Percentiles rank a stretch among this genome's conserved stretches.
phyloP scores from a whole-genome alignment of 2,888 invertebrate species.

The Meteorus colon region DNA sequence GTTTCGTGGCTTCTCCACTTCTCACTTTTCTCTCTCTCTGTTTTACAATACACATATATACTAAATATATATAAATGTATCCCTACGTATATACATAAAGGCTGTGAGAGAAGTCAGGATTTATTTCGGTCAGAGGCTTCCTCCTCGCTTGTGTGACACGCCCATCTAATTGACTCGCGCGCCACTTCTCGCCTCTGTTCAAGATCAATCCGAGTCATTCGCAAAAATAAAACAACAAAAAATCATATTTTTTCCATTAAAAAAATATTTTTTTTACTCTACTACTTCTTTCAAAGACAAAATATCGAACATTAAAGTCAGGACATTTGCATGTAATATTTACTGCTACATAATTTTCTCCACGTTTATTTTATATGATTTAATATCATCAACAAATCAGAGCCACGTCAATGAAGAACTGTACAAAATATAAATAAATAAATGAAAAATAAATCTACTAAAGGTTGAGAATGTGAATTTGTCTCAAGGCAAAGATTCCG shows the following conservation, averaged over 20 bases:
- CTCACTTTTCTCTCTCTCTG: slow-evolving; percentile 32
- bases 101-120: slow-evolving; percentile 49
- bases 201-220: slow-evolving; percentile 22
- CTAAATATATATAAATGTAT: slow-evolving; percentile 20
- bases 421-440: slow-evolving; percentile 11
- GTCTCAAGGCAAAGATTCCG: slow-evolving; percentile 32
- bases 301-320: slow-evolving; percentile 61
- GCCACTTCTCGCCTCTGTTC: slow-evolving; percentile 47
- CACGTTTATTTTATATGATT: not conserved
- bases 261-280: slow-evolving; percentile 1
- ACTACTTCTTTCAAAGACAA: not conserved
- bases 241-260: not conserved
- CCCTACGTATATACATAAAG: slow-evolving; percentile 30
- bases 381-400: not conserved
- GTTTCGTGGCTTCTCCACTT: slow-evolving; percentile 51
- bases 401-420: not conserved
- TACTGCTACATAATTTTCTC: slow-evolving; percentile 45
- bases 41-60: slow-evolving; percentile 21
- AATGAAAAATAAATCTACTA: slow-evolving; percentile 4
- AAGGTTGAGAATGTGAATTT: slow-evolving; percentile 19
- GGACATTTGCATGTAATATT: slow-evolving; percentile 69
- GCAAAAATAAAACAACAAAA: slow-evolving; percentile 1
- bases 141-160: slow-evolving; percentile 48
- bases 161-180: slow-evolving; percentile 62
- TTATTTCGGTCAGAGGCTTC: slow-evolving; percentile 55